Base-by-base conservation (phyloP, 2,888 invertebrate species). In the Erebia epiphron region DNA sequence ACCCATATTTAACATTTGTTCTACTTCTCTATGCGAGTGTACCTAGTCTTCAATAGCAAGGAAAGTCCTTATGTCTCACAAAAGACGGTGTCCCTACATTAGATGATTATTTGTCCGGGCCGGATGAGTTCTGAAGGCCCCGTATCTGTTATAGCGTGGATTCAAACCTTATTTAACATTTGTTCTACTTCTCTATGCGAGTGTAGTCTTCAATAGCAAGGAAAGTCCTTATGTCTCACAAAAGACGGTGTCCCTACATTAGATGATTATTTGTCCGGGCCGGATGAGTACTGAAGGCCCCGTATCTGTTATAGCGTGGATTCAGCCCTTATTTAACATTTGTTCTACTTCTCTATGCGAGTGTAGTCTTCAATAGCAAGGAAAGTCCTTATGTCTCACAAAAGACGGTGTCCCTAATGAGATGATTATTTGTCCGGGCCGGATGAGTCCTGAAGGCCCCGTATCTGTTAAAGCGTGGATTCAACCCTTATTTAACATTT, bases 261-360 rank as follows among this genome's bases (percentile, higher is more conserved):
- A 58, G 1, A 41, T 41, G 41, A 41, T 41, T 21, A 21, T 21
- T 21, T 64, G 67, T 77, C 50, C 69, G 49, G 68, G 69, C 73
- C 75, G 68, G 75, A 82, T 75, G 78, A 76, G 76, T 75, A 84
- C 82, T 70, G n/a, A 56, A 64, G 82, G 83, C 70, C 77, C 70
- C 81, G 74, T 83, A 79, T 72, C 67, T 67, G 75, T 82, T 82
- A 84, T 84, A 84, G 81, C 83, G 80, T 79, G 82, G 71, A 63
- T 77, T 72, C 74, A 73, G 60, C 16, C 75, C 80, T 74, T 80
- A 79, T 84, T 84, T 84, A 77, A 82, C 78, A 77, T 80, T 75
- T 49, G 43, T 46, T 58, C 57, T 43, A 1, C 2, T 2, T 21
- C 1, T 2, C 49, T 67, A 2, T 21, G 21, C 21, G 21, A 21